Evolutionary conservation across 1,140 invertebrate species (phyloP).

Genomic region (Diorhabda carinulata): DNA sequence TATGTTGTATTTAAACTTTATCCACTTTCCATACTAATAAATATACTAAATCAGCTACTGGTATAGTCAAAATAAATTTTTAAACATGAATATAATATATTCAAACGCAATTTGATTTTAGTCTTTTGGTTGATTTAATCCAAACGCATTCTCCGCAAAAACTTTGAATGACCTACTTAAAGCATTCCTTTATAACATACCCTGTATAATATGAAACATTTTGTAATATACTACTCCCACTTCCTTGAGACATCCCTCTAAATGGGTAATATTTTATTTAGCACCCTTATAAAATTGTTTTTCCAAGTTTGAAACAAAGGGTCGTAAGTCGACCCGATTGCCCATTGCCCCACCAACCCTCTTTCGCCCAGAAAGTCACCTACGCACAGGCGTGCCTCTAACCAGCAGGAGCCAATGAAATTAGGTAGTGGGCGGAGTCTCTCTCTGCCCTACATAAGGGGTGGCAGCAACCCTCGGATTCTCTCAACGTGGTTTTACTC

Average conservation of each 20-base stretch:
- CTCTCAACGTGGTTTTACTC: not conserved
- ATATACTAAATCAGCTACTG: too few species aligned
- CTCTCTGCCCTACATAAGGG: conserved; percentile 3
- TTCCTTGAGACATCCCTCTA: conserved; percentile 11
- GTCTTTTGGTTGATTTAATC: too few species aligned
- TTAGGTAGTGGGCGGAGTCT: conserved; percentile 1
- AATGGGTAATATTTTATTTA: conserved; percentile 13
- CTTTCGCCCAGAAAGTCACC: conserved; percentile 1
- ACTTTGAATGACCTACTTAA: not conserved
- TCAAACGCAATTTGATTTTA: too few species aligned
- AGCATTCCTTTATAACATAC: not conserved
- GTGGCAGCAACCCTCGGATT: conserved; percentile 6
- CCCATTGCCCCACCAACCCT: conserved; percentile 5
- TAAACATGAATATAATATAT: too few species aligned
- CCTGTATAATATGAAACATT: not conserved
- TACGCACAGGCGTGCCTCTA: conserved; percentile 13
- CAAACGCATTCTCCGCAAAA: too few species aligned
- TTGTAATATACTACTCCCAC: conserved; percentile 4
- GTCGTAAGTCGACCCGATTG: conserved; percentile 12
- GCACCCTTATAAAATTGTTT: conserved; percentile 13
- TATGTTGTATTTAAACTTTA: too few species aligned
- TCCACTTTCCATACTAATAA: too few species aligned
- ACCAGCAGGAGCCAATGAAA: not conserved
- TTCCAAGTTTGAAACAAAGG: conserved; percentile 13
- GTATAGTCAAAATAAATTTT: too few species aligned